Conservation (phyloP, 1,140 invertebrate species). For the Hormaphis cornu region DNA sequence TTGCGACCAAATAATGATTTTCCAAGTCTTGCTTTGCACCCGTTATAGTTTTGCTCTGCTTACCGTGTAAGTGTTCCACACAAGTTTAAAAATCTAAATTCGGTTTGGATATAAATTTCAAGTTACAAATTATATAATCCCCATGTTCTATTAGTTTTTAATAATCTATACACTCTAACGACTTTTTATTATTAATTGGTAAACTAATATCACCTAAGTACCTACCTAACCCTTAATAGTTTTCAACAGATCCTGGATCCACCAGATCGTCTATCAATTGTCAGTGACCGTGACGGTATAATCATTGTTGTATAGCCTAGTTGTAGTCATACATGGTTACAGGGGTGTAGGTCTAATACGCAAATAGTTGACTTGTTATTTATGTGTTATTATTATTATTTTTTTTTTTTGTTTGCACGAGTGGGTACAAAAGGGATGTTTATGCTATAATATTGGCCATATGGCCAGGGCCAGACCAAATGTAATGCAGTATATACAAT, state of each 20-base stretch:
- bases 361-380: slow-evolving; percentile 15
- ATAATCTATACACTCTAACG: too few species aligned
- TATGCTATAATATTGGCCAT: slow-evolving; percentile 14
- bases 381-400: slow-evolving; percentile 4
- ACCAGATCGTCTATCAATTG: background rate
- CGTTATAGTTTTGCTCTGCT: too few species aligned
- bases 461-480: background rate
- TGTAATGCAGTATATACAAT: background rate
- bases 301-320: background rate
- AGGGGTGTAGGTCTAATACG: background rate
- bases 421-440: background rate
- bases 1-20: too few species aligned
- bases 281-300: background rate
- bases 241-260: too few species aligned
- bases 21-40: too few species aligned
- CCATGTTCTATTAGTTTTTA: too few species aligned
- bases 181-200: too few species aligned
- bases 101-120: too few species aligned
- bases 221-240: background rate
- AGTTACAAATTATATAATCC: too few species aligned
- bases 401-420: background rate
- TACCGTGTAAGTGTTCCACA: too few species aligned
- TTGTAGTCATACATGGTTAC: background rate
- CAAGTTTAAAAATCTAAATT: too few species aligned
- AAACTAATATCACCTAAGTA: too few species aligned